A percentile compares a stretch with the other conserved stretches of the same genome.
Evolutionary conservation across 2,113 vertebrate species (phyloP).

Genomic region (Hoplias malabaricus): DNA sequence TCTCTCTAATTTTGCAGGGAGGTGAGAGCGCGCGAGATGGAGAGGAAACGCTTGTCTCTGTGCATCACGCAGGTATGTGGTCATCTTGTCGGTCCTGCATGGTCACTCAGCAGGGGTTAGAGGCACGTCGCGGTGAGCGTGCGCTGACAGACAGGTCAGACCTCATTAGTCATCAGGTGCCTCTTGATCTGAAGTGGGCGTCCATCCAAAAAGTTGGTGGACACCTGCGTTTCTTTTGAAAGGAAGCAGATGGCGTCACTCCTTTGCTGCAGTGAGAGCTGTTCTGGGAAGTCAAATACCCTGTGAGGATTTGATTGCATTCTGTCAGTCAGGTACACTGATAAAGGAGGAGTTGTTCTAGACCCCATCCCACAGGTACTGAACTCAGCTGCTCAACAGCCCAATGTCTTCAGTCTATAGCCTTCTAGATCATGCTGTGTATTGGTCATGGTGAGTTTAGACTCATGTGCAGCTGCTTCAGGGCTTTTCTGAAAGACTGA

Average conservation of each 20-base stretch:
- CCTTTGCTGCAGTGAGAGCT: not conserved
- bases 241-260: not conserved
- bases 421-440: too few relatives aligned
- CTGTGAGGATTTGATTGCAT: not conserved
- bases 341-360: not conserved
- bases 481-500: too few relatives aligned
- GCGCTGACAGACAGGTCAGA: not conserved
- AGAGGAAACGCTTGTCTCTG: slow-evolving; percentile 72
- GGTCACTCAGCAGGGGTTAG: not conserved
- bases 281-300: not conserved
- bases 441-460: too few relatives aligned
- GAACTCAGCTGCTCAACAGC: too few relatives aligned
- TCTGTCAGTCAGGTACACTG: too few relatives aligned
- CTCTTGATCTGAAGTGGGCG: not conserved
- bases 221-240: not conserved
- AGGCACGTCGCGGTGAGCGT: not conserved
- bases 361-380: not conserved
- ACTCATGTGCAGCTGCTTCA: too few relatives aligned
- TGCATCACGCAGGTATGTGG: slow-evolving; percentile 71
- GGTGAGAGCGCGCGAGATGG: slow-evolving; percentile 68
- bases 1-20: slow-evolving; percentile 69
- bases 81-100: not conserved
- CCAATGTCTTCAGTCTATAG: too few relatives aligned
- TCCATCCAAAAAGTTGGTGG: not conserved
- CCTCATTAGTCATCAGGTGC: not conserved